These are phyloP conservation scores for Oscheius sp. DNA, from an alignment of 2,888 invertebrate genomes.

Conservation along the genomic window DNA sequence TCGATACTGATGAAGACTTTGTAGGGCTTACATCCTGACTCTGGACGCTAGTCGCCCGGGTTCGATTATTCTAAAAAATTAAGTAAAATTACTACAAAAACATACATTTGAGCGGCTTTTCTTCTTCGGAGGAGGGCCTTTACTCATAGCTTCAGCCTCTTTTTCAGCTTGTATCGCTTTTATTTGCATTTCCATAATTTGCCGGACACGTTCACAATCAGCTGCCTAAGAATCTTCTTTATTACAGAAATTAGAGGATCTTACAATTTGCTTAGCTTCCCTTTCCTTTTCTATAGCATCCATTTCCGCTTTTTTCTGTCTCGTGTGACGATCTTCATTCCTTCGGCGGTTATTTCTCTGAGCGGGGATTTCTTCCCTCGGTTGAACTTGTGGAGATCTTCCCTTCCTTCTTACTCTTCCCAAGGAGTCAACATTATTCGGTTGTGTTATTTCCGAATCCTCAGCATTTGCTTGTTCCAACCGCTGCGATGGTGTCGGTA, in stretches of 20 bases:
- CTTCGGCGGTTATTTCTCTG: neutral
- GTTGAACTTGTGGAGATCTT: neutral
- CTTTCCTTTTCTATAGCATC: slow-evolving; percentile 18
- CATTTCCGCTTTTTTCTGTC: slow-evolving; percentile 15
- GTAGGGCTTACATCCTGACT: neutral
- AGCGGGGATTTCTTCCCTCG: neutral
- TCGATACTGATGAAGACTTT: neutral
- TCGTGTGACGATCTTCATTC: neutral
- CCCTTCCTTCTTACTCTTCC: neutral
- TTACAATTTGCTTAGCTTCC: slow-evolving; percentile 2
- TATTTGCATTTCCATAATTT: slow-evolving; percentile 10
- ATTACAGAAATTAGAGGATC: neutral
- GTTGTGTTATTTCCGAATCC: too few species aligned
- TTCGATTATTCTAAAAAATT: neutral
- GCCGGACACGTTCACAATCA: slow-evolving; percentile 6
- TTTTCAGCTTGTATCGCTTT: slow-evolving; percentile 15
- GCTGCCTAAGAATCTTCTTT: neutral
- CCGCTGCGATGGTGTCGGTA: too few species aligned
- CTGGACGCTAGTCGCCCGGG: neutral
- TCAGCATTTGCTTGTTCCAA: too few species aligned
- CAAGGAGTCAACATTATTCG: neutral
- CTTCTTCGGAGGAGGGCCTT: slow-evolving; percentile 11
- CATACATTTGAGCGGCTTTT: neutral
- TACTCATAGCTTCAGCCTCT: neutral
- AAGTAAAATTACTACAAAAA: neutral